phyloP scores from a whole-genome alignment of 2,888 invertebrate genomes.

The Agrotis segetum region DNA sequence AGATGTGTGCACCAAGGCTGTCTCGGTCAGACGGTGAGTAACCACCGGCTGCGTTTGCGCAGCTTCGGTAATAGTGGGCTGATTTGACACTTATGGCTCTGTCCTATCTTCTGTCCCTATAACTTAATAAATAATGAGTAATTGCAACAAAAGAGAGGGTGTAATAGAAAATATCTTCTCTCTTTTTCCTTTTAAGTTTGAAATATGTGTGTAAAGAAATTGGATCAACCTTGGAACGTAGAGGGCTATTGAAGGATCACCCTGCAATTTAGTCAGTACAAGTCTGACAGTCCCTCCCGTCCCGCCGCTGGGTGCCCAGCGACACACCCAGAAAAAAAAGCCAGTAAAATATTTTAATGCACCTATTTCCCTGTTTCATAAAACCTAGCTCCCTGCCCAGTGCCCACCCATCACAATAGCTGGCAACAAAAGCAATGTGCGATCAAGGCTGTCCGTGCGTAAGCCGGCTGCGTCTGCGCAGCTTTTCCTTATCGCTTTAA shows the following conservation, averaged over 20 bases:
- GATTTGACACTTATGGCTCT: constrained; percentile 22
- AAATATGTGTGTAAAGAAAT: no score
- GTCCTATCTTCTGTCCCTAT: neutral
- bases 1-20: constrained; percentile 61
- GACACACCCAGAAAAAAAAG: no score
- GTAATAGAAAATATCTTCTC: no score
- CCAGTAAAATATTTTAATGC: no score
- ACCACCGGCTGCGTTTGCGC: constrained; percentile 55
- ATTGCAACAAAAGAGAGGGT: neutral
- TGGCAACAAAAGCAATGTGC: constrained; percentile 45
- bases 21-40: constrained; percentile 63
- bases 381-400: neutral
- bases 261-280: no score
- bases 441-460: constrained; percentile 56
- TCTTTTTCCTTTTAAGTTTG: no score
- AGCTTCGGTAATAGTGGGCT: constrained; percentile 43
- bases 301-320: no score
- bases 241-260: no score
- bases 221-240: no score
- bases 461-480: constrained; percentile 57
- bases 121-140: neutral
- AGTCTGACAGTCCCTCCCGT: no score
- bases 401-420: neutral
- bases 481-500: constrained; percentile 65
- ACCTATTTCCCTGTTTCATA: neutral